Percentiles rank a stretch among this genome's conserved stretches.
Evolutionary conservation across 2,888 invertebrate genomes (phyloP).

Genomic region (Hydrotaea diabolus): DNA sequence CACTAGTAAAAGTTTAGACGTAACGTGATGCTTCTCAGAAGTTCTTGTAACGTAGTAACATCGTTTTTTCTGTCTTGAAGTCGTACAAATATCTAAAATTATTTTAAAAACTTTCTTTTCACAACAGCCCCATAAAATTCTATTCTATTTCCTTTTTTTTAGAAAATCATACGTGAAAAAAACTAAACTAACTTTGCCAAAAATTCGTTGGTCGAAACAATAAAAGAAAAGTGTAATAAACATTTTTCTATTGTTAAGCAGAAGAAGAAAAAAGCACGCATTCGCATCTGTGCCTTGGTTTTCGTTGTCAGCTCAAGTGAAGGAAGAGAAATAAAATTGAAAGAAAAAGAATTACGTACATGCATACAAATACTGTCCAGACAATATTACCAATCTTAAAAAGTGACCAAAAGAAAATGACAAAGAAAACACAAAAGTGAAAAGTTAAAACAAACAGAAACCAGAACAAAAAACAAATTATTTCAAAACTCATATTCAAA

Average conservation of each 20-base stretch:
- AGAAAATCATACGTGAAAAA: too few relatives aligned
- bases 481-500: background rate
- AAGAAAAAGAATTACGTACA: constrained; percentile 24
- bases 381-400: too few relatives aligned
- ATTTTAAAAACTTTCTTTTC: too few relatives aligned
- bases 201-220: background rate
- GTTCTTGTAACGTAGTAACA: too few relatives aligned
- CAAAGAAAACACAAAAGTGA: background rate
- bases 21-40: too few relatives aligned
- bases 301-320: constrained; percentile 38
- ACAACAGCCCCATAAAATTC: too few relatives aligned
- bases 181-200: too few relatives aligned
- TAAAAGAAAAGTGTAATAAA: background rate
- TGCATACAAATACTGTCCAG: constrained; percentile 10
- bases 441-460: constrained; percentile 28
- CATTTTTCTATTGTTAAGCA: background rate
- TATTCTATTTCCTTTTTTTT: background rate
- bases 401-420: background rate
- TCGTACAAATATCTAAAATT: too few relatives aligned
- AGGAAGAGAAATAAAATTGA: background rate
- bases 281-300: constrained; percentile 58
- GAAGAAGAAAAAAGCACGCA: constrained; percentile 33
- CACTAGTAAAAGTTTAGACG: too few relatives aligned
- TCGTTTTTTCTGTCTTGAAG: too few relatives aligned
- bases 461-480: constrained; percentile 17